Base-by-base conservation (phyloP, 2,113 vertebrate genomes). In the Perca schrenkii region DNA sequence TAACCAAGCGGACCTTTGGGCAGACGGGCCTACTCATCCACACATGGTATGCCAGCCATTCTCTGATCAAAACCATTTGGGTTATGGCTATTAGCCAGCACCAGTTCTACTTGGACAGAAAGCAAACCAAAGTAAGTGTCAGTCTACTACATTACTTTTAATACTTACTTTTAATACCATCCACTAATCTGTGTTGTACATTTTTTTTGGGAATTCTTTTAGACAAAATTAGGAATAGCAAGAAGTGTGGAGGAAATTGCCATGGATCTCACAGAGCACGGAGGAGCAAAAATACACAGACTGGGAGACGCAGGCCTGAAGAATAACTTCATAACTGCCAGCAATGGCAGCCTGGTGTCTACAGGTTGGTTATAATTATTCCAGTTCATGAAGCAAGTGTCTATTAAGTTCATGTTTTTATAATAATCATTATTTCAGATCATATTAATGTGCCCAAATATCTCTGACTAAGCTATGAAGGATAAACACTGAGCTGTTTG, bases 71-170 rank as follows among this genome's bases (percentile, higher is more conserved):
- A 86, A 99, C 97, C 94, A 99, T 99, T 92, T 99, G 98, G 98
- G 96, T 97, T 79, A 99, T 99, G 98, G 98, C 98, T 63, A 99
- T 99, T 84, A 99, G 98, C 93, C 98, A 99, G 86, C 98, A 99
- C 70, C 98, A 99, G 92, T 99, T 99, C 88, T 99, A 99, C 96
- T 91, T 99, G 96, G 98, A 99, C 93, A 96, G 98, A 88, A 99
- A 99, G 85, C 98, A 99, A 93, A 99, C 97, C 94, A 99, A 98
- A 95, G 98, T 99, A 92, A 97, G 97, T 69, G 22, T 67, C n/a
- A 13, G 0, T 56, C 43, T 28, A 4, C 7, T 21, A 1, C 4
- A 15, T 81, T 28, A 5, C 12, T 47, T 66, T 43, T 13, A 25
- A 25, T 22, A 21, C n/a, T 53, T 40, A 7, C 15, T 52, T 60